Evolutionary conservation across 2,113 vertebrate species (phyloP), one percentile per base, ranked within the genome.

Genomic region (Ellobius talpinus): DNA sequence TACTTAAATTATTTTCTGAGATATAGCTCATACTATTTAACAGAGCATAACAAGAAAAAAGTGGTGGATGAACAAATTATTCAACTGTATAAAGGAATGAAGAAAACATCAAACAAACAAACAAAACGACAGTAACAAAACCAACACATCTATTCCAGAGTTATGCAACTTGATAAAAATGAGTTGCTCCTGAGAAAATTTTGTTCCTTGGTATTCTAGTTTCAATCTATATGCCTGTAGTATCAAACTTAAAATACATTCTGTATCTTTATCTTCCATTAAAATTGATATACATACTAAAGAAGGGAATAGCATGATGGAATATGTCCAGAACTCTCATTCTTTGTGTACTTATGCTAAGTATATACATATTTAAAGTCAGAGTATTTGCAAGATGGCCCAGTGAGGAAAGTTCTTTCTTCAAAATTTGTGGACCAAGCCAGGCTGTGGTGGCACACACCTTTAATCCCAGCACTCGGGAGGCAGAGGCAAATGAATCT

Each of bases 391-490:
- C 6, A 5, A 39, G 36, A 82, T 14, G 36, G 5, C 11, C 4
- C 52, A 39, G 52, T 82, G 36, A 23, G 36, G 21, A 82, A 81
- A 55, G 21, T 0, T n/a, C 7, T 82, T 39, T 24, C 52, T 61
- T 21, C 36, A 24, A 55, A 26, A 13, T 0, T n/a, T n/a, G 11
- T 58, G 50, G 36, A 29, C 1, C 19, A 58, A 58, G 58, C 58
- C 58, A 58, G 19, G 17, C 19, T 58, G 55, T 58, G 19, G 19
- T 21, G 55, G 17, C 0, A 0, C 55, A 58, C 0, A 1, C 17
- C 19, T 21, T 58, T 58, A 58, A 58, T 21, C 3, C 55, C 19
- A 58, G 55, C 5, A 58, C 55, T 58, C 19, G 19, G 52, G 52
- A 52, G 52, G 52, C 55, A 1, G 5, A 58, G 55, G 5, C 55